These are phyloP conservation scores for Aptenodytes patagonicus DNA, from an alignment of 2,113 vertebrate species.

Conservation along the genomic window DNA sequence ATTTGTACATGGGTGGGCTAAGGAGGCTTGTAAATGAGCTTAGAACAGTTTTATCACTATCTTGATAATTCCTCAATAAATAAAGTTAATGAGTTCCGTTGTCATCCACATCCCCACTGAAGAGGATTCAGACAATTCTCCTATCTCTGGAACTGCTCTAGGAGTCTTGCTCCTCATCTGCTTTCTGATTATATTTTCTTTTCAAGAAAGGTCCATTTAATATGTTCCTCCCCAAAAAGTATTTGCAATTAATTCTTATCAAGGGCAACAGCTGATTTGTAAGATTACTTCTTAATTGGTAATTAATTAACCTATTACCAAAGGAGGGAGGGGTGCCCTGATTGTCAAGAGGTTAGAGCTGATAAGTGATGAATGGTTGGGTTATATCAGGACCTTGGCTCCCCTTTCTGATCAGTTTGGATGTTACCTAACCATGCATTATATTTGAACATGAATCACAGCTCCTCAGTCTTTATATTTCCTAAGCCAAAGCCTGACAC, in stretches of 20 bases:
- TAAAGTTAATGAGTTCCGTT: slow-evolving; percentile 42
- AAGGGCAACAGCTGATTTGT: slow-evolving; percentile 63
- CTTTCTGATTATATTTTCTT: slow-evolving; percentile 47
- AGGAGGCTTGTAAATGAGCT: neutral
- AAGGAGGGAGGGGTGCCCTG: slow-evolving; percentile 29
- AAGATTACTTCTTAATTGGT: slow-evolving; percentile 62
- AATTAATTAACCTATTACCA: slow-evolving; percentile 68
- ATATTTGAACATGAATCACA: slow-evolving; percentile 63
- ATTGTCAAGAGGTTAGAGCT: slow-evolving; percentile 46
- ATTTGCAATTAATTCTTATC: slow-evolving; percentile 66
- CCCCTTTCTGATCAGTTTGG: slow-evolving; percentile 52
- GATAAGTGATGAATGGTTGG: slow-evolving; percentile 48
- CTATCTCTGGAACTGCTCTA: neutral
- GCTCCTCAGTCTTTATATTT: slow-evolving; percentile 40
- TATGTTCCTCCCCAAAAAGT: slow-evolving; percentile 51
- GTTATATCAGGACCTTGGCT: slow-evolving; percentile 42
- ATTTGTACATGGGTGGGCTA: neutral
- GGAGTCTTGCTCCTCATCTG: slow-evolving; percentile 2
- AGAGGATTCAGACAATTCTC: slow-evolving; percentile 9
- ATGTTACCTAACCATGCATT: slow-evolving; percentile 67
- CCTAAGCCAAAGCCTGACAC: slow-evolving; percentile 32
- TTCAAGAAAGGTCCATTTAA: slow-evolving; percentile 54
- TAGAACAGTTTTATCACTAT: slow-evolving; percentile 5
- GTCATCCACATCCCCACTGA: neutral
- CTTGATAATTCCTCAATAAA: slow-evolving; percentile 36